Evolutionary conservation across 2,888 invertebrate genomes (phyloP).

Genomic region (Seira sanloemensis): DNA sequence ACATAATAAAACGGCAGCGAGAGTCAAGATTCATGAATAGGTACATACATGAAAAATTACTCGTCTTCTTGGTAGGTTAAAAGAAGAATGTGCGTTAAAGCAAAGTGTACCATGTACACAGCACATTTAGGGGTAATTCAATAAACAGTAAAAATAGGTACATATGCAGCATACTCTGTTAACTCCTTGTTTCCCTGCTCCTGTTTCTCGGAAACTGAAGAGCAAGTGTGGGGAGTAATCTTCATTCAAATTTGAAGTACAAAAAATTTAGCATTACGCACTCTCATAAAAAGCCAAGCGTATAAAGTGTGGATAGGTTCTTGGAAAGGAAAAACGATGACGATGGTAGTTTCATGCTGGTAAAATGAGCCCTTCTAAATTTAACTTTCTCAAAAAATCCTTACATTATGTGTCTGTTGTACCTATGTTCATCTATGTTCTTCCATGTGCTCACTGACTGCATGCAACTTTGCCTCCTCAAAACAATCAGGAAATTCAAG

Average conservation of each 20-base stretch:
- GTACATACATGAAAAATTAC: slow-evolving; percentile 12
- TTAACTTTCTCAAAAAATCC: slow-evolving; percentile 47
- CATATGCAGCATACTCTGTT: slow-evolving; percentile 19
- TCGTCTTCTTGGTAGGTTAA: slow-evolving; percentile 46
- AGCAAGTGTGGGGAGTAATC: slow-evolving; percentile 18
- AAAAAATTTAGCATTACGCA: background rate
- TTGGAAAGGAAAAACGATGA: background rate
- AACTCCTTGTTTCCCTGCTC: slow-evolving; percentile 9
- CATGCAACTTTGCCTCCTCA: background rate
- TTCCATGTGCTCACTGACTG: background rate
- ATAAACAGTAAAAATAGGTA: slow-evolving; percentile 51
- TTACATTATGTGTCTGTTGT: no score
- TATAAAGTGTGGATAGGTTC: slow-evolving; percentile 2
- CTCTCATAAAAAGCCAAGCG: background rate
- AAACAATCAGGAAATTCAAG: slow-evolving; percentile 15
- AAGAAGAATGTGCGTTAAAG: slow-evolving; percentile 41
- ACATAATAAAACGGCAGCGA: background rate
- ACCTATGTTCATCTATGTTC: no score
- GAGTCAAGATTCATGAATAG: background rate
- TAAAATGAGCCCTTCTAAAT: slow-evolving; percentile 51
- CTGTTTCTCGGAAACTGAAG: background rate
- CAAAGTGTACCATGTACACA: slow-evolving; percentile 53
- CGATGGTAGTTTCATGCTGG: background rate
- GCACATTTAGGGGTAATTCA: slow-evolving; percentile 57
- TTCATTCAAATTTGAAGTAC: slow-evolving; percentile 22